Base-by-base conservation (phyloP, 2,797 vertebrate genomes). In the Coilia nasus region DNA sequence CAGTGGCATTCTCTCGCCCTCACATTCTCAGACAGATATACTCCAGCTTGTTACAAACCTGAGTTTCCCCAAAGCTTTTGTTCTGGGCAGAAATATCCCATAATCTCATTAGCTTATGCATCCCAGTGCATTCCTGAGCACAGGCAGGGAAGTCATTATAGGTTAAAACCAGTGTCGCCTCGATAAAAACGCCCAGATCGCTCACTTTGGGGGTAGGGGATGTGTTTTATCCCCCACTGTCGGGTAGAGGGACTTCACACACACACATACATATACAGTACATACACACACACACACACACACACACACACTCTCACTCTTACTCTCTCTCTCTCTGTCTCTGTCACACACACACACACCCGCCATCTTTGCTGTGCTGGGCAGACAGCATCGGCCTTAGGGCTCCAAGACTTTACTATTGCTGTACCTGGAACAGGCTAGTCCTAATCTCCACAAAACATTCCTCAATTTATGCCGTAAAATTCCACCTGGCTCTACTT, bases 401-500 rank as follows among this genome's bases (percentile, higher is more conserved):
- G 35, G 31, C 71, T 78, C 35, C 71, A 78, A 78, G 23, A 10
- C 14, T 57, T 54, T 11, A 50, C 82, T 64, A 75, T 28, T 28
- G 19, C 31, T 78, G 17, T 54, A 41, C 35, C 35, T 54, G 50
- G 50, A 75, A 78, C 35, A 21, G 35, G 71, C 31, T 19, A 78
- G 17, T 21, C 71, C 35, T 78, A 78, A 78, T 41, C 71, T 44
- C 71, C 71, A 75, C 28, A 78, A 6, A 21, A 10, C 19, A 78
- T 78, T 78, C 71, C 71, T 7, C 5, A 41, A 78, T 78, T 17
- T 54, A 14, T 54, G 4, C 17, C 5, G 15, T 78, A 78, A 21
- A 78, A 78, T 78, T 44, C 71, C 71, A 78, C 17, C 71, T 21
- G 71, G 35, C 71, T 78, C 44, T 44, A 78, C 71, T 15, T 41